A percentile compares a stretch with the other conserved stretches of the same genome.
These are phyloP conservation scores for Catotricha subobsoleta DNA, from an alignment of 2,888 invertebrate genomes.

Conservation along the genomic window DNA sequence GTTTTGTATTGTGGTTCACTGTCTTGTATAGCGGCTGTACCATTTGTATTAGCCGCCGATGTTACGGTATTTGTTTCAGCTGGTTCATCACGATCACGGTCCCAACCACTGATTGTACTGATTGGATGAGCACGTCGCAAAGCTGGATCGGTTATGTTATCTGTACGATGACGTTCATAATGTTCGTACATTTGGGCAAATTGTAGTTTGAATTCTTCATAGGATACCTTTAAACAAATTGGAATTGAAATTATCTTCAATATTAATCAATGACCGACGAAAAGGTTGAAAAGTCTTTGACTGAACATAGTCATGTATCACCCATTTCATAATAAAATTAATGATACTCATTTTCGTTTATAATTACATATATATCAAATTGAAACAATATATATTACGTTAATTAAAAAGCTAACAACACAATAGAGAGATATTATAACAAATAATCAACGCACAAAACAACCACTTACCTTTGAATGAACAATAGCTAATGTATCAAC, in stretches of 20 bases:
- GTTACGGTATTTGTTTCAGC: conserved; percentile 17
- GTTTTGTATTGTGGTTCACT: conserved; percentile 10
- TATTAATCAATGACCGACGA: conserved; percentile 1
- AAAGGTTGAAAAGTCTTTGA: too few species aligned
- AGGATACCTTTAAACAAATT: conserved; percentile 52
- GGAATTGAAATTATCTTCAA: neutral
- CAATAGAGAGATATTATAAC: too few species aligned
- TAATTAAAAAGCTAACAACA: too few species aligned
- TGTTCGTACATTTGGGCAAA: conserved; percentile 96
- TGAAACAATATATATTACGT: too few species aligned
- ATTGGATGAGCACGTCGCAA: conserved; percentile 82
- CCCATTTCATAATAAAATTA: too few species aligned
- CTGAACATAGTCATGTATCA: too few species aligned
- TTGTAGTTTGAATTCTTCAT: conserved; percentile 94
- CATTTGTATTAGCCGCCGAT: conserved; percentile 22
- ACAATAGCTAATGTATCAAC: conserved; percentile 98
- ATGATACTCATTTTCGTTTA: too few species aligned
- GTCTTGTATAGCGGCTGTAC: conserved; percentile 15
- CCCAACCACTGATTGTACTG: conserved; percentile 92
- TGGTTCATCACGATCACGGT: conserved; percentile 38
- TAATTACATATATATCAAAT: too few species aligned
- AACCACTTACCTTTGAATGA: conserved; percentile 74
- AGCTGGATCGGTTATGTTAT: conserved; percentile 90
- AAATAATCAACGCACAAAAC: too few species aligned
- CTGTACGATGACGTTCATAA: conserved; percentile 82